Conservation (phyloP, 2,113 vertebrate genomes). For the Vidua chalybeata region DNA sequence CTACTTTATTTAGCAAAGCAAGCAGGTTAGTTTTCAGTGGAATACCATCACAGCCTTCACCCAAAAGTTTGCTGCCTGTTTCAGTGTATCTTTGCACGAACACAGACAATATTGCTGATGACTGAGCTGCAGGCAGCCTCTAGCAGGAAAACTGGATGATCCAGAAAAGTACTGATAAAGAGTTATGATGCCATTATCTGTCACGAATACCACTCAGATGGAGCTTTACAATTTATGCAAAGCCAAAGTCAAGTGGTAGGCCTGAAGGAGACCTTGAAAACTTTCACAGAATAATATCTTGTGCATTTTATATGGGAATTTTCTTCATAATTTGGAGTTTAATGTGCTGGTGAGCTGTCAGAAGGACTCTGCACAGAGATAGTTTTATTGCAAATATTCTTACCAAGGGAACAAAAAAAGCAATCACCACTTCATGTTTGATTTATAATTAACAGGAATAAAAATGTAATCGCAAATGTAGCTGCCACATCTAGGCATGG, state of each 20-base stretch:
- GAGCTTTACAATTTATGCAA: not conserved
- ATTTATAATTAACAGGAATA: constrained; percentile 49
- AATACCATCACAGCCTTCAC: not conserved
- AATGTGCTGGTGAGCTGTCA: not conserved
- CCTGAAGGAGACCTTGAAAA: constrained; percentile 12
- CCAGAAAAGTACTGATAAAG: not conserved
- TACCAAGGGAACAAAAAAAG: not conserved
- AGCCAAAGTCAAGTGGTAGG: not conserved
- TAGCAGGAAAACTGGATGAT: not conserved
- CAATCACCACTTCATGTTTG: not conserved
- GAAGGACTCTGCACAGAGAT: not conserved
- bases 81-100: not conserved
- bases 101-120: not conserved
- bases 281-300: not conserved
- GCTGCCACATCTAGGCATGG: not conserved
- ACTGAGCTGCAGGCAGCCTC: not conserved
- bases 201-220: not conserved
- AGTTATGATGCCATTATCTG: not conserved
- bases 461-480: constrained; percentile 19
- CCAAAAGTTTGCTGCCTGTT: not conserved
- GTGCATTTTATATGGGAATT: not conserved
- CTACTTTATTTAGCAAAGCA: not conserved
- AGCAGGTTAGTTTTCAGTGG: not conserved
- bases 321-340: not conserved
- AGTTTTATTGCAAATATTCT: not conserved